Conservation (phyloP, 1,140 invertebrate genomes). For the Littorina saxatilis region DNA sequence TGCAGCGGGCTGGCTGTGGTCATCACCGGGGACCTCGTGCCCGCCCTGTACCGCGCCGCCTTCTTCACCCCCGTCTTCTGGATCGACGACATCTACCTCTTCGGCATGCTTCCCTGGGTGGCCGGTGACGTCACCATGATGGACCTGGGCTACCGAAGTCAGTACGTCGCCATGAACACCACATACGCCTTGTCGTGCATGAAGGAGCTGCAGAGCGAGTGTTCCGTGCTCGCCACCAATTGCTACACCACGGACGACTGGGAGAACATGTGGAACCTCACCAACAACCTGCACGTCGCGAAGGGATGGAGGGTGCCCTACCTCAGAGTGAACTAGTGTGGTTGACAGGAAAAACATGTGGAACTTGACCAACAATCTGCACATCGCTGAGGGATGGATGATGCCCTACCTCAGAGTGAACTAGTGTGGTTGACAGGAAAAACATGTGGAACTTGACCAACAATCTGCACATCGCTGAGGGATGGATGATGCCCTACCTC, state of each 20-base stretch:
- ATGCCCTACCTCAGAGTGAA: not conserved
- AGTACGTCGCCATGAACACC: not conserved
- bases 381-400: too few species aligned
- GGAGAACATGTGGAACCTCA: slow-evolving; percentile 21
- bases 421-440: not conserved
- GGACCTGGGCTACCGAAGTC: not conserved
- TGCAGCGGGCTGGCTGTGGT: slow-evolving; percentile 56
- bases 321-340: not conserved
- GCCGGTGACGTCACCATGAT: slow-evolving; percentile 25
- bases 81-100: slow-evolving; percentile 79
- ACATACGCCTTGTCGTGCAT: not conserved
- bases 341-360: not conserved
- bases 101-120: slow-evolving; percentile 72
- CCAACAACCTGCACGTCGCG: not conserved
- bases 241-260: not conserved
- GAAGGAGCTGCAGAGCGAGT: not conserved
- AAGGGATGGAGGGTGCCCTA: not conserved
- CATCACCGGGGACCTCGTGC: slow-evolving; percentile 50
- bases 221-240: not conserved
- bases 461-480: not conserved
- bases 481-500: not conserved
- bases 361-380: not conserved
- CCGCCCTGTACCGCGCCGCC: slow-evolving; percentile 66
- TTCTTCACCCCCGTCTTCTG: slow-evolving; percentile 75
- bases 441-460: not conserved